Evolutionary conservation across 2,888 invertebrate genomes (phyloP).

Genomic region (Diogma glabrata): DNA sequence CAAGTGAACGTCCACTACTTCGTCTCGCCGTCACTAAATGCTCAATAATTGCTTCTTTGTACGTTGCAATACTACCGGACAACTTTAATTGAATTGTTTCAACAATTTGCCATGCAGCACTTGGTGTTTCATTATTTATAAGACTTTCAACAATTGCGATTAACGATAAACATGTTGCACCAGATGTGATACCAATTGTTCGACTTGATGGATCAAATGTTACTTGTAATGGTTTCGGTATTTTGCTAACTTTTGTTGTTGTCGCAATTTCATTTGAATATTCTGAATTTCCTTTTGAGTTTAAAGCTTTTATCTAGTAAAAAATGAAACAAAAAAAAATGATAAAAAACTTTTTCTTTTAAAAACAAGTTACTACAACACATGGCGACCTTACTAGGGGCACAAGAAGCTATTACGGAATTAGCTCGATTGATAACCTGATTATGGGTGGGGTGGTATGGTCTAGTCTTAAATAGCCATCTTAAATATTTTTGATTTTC

Average conservation of each 20-base stretch:
- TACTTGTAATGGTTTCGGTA: constrained; percentile 68
- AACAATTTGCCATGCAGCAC: constrained; percentile 55
- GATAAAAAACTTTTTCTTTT: background rate
- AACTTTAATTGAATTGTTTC: constrained; percentile 60
- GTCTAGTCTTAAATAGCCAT: too few species aligned
- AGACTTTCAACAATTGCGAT: constrained; percentile 65
- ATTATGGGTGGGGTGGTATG: too few species aligned
- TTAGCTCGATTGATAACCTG: too few species aligned
- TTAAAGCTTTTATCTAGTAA: constrained; percentile 60
- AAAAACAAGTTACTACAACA: background rate
- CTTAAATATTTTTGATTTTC: too few species aligned
- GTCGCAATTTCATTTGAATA: constrained; percentile 74
- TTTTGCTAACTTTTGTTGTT: constrained; percentile 73
- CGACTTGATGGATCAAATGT: constrained; percentile 70
- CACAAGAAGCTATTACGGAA: too few species aligned
- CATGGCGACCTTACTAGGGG: too few species aligned
- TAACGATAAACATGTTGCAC: constrained; percentile 64
- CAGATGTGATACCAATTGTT: constrained; percentile 66
- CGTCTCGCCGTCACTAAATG: constrained; percentile 41
- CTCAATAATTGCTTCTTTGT: constrained; percentile 58
- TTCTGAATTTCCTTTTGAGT: constrained; percentile 77
- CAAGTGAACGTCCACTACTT: constrained; percentile 41
- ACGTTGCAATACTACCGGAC: constrained; percentile 56
- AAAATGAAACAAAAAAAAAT: constrained; percentile 32
- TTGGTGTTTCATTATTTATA: constrained; percentile 44